These are phyloP conservation scores for Vimba vimba DNA, from an alignment of 2,113 vertebrate species.

Conservation along the genomic window DNA sequence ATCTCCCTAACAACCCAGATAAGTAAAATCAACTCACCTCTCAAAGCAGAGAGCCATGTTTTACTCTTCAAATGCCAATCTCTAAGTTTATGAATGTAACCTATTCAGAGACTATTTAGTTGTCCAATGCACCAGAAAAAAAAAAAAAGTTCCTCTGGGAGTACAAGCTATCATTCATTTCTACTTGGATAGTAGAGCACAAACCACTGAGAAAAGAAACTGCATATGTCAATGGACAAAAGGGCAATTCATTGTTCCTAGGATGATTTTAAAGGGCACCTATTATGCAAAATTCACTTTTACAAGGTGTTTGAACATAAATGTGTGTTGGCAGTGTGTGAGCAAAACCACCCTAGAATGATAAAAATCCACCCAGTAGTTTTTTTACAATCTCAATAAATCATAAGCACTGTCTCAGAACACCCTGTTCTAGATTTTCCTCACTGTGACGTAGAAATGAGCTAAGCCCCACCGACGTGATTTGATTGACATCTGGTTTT, in stretches of 20 bases:
- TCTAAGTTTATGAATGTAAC: slow-evolving; percentile 26
- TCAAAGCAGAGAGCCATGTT: not conserved
- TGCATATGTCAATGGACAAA: not conserved
- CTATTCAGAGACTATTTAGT: slow-evolving; percentile 28
- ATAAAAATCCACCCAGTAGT: too few species aligned
- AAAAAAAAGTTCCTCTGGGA: not conserved
- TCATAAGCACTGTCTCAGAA: too few species aligned
- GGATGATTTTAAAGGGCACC: not conserved
- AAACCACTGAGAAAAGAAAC: slow-evolving; percentile 15
- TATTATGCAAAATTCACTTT: too few species aligned
- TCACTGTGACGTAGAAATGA: too few species aligned
- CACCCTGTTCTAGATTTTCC: too few species aligned
- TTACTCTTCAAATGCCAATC: slow-evolving; percentile 43
- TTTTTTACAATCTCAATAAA: too few species aligned
- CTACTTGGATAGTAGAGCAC: slow-evolving; percentile 24
- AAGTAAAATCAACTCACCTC: slow-evolving; percentile 29
- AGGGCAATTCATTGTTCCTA: not conserved
- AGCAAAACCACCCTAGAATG: too few species aligned
- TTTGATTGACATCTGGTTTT: too few species aligned
- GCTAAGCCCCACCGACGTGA: too few species aligned
- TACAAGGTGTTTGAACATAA: too few species aligned
- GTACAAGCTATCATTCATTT: slow-evolving; percentile 8
- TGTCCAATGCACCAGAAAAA: not conserved
- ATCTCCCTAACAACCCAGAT: slow-evolving; percentile 31
- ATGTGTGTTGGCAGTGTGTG: too few species aligned